These are phyloP conservation scores for Diarsia rubi DNA, from an alignment of 2,888 invertebrate genomes.

Conservation along the genomic window DNA sequence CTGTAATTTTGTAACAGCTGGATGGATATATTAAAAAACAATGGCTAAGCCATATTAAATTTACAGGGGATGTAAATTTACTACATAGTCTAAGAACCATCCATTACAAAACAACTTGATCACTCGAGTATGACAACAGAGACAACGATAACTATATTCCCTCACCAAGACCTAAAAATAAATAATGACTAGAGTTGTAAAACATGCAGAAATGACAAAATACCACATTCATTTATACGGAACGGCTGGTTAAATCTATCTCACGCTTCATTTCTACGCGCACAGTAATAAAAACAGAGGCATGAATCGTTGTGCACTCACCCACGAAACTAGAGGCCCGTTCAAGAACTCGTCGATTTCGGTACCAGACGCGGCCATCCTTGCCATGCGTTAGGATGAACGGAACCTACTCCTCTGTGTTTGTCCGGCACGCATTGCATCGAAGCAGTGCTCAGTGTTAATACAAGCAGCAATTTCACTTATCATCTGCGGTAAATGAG, in stretches of 20 bases:
- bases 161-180: slow-evolving; percentile 45
- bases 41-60: not conserved
- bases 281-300: slow-evolving; percentile 78
- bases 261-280: slow-evolving; percentile 80
- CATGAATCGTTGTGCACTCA: slow-evolving; percentile 91
- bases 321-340: slow-evolving; percentile 96
- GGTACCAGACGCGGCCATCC: slow-evolving; percentile 92
- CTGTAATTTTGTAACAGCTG: slow-evolving; percentile 56
- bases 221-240: slow-evolving; percentile 75
- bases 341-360: slow-evolving; percentile 96
- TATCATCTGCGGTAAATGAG: slow-evolving; percentile 80
- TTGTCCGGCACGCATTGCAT: slow-evolving; percentile 82
- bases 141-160: slow-evolving; percentile 35
- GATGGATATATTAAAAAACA: slow-evolving; percentile 9
- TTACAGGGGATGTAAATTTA: slow-evolving; percentile 14
- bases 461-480: slow-evolving; percentile 73
- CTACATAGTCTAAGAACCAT: slow-evolving; percentile 35
- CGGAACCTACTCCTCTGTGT: slow-evolving; percentile 78
- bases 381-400: slow-evolving; percentile 84
- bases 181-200: slow-evolving; percentile 20
- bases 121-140: slow-evolving; percentile 67
- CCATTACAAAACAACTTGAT: slow-evolving; percentile 63
- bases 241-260: slow-evolving; percentile 79
- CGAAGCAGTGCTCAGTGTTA: slow-evolving; percentile 74
- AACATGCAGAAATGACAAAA: slow-evolving; percentile 38